phyloP scores from a whole-genome alignment of 2,113 vertebrate species.

The Crocuta crocuta region DNA sequence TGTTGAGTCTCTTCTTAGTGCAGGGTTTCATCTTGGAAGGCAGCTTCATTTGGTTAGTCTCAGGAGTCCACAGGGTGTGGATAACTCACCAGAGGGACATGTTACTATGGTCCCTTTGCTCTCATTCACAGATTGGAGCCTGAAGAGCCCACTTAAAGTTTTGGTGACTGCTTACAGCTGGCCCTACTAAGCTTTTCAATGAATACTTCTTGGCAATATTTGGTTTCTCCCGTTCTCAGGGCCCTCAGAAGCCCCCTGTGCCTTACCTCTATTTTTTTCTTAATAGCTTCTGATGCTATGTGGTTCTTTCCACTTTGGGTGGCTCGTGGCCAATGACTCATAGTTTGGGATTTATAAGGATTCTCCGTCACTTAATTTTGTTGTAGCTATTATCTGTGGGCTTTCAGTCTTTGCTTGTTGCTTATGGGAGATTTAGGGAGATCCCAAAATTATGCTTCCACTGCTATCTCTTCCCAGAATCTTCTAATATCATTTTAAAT shows the following conservation, averaged over 20 bases:
- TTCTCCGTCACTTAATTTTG: neutral
- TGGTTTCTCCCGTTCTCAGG: neutral
- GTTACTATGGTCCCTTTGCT: neutral
- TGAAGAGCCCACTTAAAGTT: neutral
- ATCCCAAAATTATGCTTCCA: neutral
- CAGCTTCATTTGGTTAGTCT: neutral
- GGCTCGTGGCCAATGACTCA: neutral
- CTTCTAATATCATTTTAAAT: neutral
- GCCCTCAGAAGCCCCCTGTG: neutral
- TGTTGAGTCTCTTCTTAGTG: neutral
- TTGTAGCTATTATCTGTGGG: neutral
- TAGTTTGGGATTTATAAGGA: neutral
- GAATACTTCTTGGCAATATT: neutral
- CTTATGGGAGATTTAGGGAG: neutral
- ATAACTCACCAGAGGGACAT: neutral
- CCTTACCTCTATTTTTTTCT: neutral
- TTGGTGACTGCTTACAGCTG: neutral
- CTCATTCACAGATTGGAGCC: neutral
- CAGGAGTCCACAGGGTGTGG: neutral
- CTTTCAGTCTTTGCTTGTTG: neutral
- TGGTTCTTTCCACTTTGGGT: neutral
- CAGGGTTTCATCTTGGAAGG: neutral
- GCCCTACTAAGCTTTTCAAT: neutral
- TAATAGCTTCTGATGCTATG: too few relatives aligned
- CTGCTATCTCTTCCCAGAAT: neutral